These are phyloP conservation scores for Dromas ardeola DNA, from an alignment of 2,113 vertebrate genomes.

Conservation along the genomic window DNA sequence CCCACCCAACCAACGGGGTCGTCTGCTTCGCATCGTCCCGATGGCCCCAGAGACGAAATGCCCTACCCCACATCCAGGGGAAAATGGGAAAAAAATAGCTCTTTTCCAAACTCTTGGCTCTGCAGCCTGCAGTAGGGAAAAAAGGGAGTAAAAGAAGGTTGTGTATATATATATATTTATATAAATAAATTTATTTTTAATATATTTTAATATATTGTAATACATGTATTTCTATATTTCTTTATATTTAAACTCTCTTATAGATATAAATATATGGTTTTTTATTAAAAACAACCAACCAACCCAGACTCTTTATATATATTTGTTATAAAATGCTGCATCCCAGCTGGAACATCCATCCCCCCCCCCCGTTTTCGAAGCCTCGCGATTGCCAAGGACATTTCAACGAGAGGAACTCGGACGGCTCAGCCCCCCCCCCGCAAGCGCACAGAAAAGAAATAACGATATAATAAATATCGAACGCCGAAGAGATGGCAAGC, in stretches of 20 bases:
- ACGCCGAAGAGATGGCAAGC: not conserved
- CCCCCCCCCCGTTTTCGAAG: not conserved
- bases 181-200: too few species aligned
- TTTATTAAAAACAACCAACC: too few species aligned
- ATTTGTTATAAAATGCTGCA: not conserved
- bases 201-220: not conserved
- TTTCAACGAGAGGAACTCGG: not conserved
- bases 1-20: rapidly evolving
- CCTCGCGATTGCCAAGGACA: not conserved
- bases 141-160: not conserved
- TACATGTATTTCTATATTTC: not conserved
- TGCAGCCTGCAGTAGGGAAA: not conserved
- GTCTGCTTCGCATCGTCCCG: rapidly evolving
- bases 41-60: not conserved
- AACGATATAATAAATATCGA: not conserved
- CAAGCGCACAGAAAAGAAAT: not conserved
- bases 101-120: not conserved
- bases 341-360: not conserved
- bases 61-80: not conserved
- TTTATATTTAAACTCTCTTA: not conserved
- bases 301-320: not conserved
- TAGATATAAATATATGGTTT: not conserved
- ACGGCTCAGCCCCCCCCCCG: not conserved
- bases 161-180: not conserved
- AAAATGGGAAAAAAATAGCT: not conserved